Percentiles rank a stretch among this genome's conserved stretches.
These are phyloP conservation scores for Genyomyrus donnyi DNA, from an alignment of 2,113 vertebrate genomes.

Conservation along the genomic window DNA sequence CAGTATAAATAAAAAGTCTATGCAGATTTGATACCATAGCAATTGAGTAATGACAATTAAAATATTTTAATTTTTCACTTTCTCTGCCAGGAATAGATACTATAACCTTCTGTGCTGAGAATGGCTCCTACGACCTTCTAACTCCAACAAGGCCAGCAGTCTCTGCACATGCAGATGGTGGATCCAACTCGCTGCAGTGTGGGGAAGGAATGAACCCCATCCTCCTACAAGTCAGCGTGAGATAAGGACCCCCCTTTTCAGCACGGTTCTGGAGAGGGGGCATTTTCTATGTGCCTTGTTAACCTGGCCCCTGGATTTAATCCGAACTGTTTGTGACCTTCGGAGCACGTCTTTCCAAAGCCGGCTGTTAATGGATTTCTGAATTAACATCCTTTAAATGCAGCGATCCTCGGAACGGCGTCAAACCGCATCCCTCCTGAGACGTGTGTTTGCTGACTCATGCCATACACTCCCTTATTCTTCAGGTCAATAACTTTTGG, in stretches of 20 bases:
- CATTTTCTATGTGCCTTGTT: neutral
- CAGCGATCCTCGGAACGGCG: neutral
- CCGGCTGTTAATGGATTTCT: neutral
- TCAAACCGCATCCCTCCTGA: neutral
- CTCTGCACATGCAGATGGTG: neutral
- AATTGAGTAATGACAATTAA: neutral
- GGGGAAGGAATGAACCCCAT: neutral
- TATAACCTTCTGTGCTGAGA: neutral
- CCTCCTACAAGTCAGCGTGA: neutral
- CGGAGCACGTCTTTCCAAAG: neutral
- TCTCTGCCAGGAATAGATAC: neutral
- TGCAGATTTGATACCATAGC: neutral
- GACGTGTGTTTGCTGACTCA: neutral
- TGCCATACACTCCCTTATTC: neutral
- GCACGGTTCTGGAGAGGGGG: neutral
- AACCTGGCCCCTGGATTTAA: neutral
- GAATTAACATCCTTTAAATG: neutral
- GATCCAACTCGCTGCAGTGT: neutral
- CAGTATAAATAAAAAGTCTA: neutral
- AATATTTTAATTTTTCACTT: neutral
- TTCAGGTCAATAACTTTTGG: neutral
- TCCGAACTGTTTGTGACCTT: neutral
- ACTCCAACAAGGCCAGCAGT: neutral
- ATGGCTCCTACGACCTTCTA: neutral
- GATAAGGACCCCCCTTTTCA: neutral